Percentiles rank a stretch among this genome's conserved stretches.
Conservation (phyloP, 2,888 invertebrate genomes). For the Carpatolechia fugitivella region DNA sequence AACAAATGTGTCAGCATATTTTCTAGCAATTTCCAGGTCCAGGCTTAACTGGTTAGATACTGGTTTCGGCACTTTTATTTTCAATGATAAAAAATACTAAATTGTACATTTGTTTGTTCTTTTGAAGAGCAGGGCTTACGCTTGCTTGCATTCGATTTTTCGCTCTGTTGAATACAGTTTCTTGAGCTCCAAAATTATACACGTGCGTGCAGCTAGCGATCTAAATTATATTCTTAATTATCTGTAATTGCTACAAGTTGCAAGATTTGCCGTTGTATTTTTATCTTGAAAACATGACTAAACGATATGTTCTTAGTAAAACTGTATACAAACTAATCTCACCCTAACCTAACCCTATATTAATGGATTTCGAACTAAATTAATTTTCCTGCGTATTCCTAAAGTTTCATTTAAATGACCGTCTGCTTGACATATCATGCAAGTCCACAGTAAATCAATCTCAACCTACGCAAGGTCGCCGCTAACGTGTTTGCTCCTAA, state of each 20-base stretch:
- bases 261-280: too few species aligned
- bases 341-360: too few species aligned
- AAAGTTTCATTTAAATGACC: background rate
- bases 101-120: background rate
- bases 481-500: conserved; percentile 8
- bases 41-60: too few species aligned
- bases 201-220: background rate
- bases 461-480: conserved; percentile 3
- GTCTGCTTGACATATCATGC: conserved; percentile 5
- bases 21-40: too few species aligned
- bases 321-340: too few species aligned
- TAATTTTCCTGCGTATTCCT: background rate
- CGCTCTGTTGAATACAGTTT: conserved; percentile 27
- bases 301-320: too few species aligned
- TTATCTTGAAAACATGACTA: too few species aligned
- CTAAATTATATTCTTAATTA: background rate
- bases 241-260: too few species aligned
- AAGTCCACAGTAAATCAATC: background rate
- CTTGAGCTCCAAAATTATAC: conserved; percentile 8
- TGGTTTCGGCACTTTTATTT: background rate
- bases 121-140: conserved; percentile 1
- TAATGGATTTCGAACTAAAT: too few species aligned
- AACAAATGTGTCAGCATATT: too few species aligned
- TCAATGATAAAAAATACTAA: background rate
- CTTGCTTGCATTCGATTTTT: conserved; percentile 30